phyloP scores from a whole-genome alignment of 2,888 invertebrate species.

The Hyppa rectilinea region DNA sequence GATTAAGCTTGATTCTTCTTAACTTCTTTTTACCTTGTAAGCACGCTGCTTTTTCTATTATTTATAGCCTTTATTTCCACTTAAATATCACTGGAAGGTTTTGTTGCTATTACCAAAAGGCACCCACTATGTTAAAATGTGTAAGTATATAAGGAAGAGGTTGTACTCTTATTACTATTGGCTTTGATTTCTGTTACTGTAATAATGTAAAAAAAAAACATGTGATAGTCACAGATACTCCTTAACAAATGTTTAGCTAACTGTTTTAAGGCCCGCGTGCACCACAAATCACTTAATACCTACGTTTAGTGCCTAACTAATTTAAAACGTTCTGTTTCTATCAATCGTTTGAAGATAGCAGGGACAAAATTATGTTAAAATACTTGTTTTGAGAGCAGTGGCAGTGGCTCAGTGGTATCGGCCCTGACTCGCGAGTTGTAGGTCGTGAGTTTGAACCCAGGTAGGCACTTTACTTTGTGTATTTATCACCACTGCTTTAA shows the following conservation, averaged over 20 bases:
- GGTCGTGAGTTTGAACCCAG: too few species aligned
- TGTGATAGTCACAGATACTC: constrained; percentile 1
- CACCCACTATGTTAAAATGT: neutral
- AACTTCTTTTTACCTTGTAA: neutral
- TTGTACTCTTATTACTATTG: neutral
- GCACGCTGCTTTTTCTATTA: neutral
- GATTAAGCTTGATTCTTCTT: neutral
- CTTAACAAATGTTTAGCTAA: neutral
- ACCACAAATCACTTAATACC: neutral
- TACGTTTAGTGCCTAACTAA: neutral
- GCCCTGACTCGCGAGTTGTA: too few species aligned
- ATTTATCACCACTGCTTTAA: too few species aligned
- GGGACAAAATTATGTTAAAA: neutral
- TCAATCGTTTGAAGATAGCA: neutral
- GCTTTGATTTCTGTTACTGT: neutral
- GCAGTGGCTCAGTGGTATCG: too few species aligned
- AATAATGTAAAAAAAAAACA: neutral
- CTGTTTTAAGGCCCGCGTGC: neutral
- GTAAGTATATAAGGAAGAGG: neutral
- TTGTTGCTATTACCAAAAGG: constrained; percentile 25
- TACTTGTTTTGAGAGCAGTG: too few species aligned
- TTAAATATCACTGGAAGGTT: neutral
- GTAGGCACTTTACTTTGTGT: too few species aligned
- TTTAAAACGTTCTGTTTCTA: neutral
- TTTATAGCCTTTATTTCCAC: neutral